A percentile compares a stretch with the other conserved stretches of the same genome.
Conservation (phyloP, 2,113 vertebrate species). For the Paedocypris sp. region DNA sequence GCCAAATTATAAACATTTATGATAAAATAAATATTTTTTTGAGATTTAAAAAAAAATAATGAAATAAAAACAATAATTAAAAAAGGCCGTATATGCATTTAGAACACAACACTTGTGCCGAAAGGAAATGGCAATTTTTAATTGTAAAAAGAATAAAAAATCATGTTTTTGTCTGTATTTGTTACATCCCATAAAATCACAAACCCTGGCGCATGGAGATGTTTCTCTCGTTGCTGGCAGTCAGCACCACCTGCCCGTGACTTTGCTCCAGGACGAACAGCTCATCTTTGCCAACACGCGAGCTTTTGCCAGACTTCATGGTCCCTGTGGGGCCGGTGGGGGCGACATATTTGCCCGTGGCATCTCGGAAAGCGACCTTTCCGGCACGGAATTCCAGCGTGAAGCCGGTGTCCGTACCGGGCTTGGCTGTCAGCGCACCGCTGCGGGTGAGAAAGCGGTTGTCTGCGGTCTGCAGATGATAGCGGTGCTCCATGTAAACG, state of each 20-base stretch:
- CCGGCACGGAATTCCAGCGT: slow-evolving; percentile 87
- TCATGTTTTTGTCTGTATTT: background rate
- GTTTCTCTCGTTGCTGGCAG: slow-evolving; percentile 81
- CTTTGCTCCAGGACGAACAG: slow-evolving; percentile 90
- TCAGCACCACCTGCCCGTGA: slow-evolving; percentile 85
- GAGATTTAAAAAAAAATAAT: too few species aligned
- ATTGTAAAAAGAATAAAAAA: background rate
- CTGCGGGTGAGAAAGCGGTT: slow-evolving; percentile 81
- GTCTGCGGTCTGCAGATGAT: slow-evolving; percentile 84
- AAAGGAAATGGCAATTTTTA: too few species aligned
- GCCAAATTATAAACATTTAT: too few species aligned
- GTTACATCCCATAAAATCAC: slow-evolving; percentile 53
- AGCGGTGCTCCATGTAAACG: slow-evolving; percentile 82
- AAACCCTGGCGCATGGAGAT: slow-evolving; percentile 93
- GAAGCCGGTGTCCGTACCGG: slow-evolving; percentile 75
- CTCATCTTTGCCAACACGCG: slow-evolving; percentile 82
- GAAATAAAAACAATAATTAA: too few species aligned
- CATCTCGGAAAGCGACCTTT: slow-evolving; percentile 85
- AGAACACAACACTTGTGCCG: too few species aligned
- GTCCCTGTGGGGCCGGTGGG: slow-evolving; percentile 83
- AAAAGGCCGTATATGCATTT: too few species aligned
- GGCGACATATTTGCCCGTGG: slow-evolving; percentile 78
- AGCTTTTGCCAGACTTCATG: slow-evolving; percentile 76
- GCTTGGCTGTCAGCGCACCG: slow-evolving; percentile 61
- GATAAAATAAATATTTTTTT: too few species aligned